Evolutionary conservation across 2,888 invertebrate species (phyloP), one percentile per base, ranked within the genome.

Genomic region (Yponomeuta evonymella): DNA sequence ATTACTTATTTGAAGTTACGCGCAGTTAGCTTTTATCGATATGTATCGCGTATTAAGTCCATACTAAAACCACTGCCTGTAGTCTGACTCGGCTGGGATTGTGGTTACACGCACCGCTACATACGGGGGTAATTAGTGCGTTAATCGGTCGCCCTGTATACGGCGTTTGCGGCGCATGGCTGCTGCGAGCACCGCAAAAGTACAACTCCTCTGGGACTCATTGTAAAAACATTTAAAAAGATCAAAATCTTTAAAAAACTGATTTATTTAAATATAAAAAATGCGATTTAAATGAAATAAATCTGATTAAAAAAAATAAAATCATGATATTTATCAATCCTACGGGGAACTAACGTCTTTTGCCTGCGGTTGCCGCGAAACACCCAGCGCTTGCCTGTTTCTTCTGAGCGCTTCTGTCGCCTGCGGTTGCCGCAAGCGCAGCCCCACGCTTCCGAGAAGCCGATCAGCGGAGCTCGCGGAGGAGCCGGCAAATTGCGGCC

Each of bases 401-500:
- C 51, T 58, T 58, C 51, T 58, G 51, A 12, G 43, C 15, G 2
- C 12, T 43, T 15, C 36, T 48, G 68, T 51, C 58, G 67, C 67
- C 29, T 30, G 51, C 3, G 63, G 71, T 48, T 43, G 67, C 51
- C 51, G 51, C 15, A 58, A 58, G 51, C 51, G 51, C 15, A 12
- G 51, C 51, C 51, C 51, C 51, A 12, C 15, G 51, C 51, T 91
- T 91, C 91, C 81, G 79, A 87, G 91, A 91, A 92, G 75, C 79
- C 86, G 86, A 87, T 88, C 89, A 87, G 78, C 79, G 83, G 78
- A 80, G 86, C 83, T 84, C 80, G 84, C 85, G 75, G 80, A 82
- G 85, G 83, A 85, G 85, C 87, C 43, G 87, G 89, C 89, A 90
- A 90, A 89, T 91, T 90, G 85, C 89, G 82, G 83, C 78, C 88